Percentiles rank a stretch among this genome's conserved stretches.
Conservation (phyloP, 2,888 invertebrate species). For the Loripinus fragilis region DNA sequence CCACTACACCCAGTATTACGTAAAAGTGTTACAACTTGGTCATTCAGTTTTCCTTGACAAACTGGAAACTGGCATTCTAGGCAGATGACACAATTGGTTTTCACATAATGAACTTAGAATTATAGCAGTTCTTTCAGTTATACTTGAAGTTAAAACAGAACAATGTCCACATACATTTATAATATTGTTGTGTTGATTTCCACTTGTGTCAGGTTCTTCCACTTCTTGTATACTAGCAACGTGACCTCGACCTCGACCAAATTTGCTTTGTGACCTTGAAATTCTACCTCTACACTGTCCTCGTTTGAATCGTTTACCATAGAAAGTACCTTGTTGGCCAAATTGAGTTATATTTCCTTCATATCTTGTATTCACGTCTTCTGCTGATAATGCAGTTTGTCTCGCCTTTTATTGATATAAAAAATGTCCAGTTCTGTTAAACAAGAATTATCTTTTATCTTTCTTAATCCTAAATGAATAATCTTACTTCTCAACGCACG, state of each 20-base stretch:
- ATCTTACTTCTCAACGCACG: too few relatives aligned
- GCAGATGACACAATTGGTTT: constrained; percentile 16
- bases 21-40: constrained; percentile 14
- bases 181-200: not conserved
- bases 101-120: constrained; percentile 10
- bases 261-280: not conserved
- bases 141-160: not conserved
- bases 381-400: not conserved
- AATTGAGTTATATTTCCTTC: not conserved
- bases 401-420: not conserved
- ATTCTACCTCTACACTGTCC: not conserved
- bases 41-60: constrained; percentile 24
- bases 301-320: not conserved
- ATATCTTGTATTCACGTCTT: not conserved
- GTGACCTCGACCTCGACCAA: not conserved
- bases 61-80: not conserved
- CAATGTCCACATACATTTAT: constrained; percentile 9
- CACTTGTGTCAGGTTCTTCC: not conserved
- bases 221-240: not conserved
- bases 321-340: not conserved
- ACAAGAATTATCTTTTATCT: too few relatives aligned
- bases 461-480: too few relatives aligned
- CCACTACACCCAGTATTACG: constrained; percentile 49
- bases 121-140: constrained; percentile 13
- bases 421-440: not conserved